Evolutionary conservation across 2,888 invertebrate species (phyloP), one percentile per base, ranked within the genome.

Genomic region (Lepidonotus clava): DNA sequence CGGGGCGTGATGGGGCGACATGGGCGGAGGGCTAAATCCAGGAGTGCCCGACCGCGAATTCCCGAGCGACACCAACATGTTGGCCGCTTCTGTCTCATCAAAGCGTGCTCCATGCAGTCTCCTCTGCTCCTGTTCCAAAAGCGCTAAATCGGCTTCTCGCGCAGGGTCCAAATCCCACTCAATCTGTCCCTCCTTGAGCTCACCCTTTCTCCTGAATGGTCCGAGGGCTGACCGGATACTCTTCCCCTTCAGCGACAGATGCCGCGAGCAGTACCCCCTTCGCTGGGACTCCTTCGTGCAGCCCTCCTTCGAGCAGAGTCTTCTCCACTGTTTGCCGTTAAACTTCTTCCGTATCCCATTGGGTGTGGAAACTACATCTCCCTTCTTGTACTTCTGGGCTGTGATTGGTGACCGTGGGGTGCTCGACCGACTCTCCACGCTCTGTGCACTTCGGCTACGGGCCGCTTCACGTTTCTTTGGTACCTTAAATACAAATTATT

Each of bases 241-340:
- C 91, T 95, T 96, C 66, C 98, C 98, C 93, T 98, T 97, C 92
- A 98, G 96, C 91, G 97, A 98, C 91, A 99, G 96, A 95, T 99
- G 99, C 84, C 99, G 95, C 34, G 99, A 99, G 94, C 99, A 99
- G 95, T 96, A 99, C 56, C 99, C 99, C 90, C 98, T 96, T 56
- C 99, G 95, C 95, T 99, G 99, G 92, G 99, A 99, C 96, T 99
- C 99, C 95, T 98, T 98, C 53, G 97, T 97, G 95, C 99, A 99
- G 86, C 97, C 97, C 92, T 98, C 97, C 94, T 97, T 97, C 87
- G 98, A 98, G 95, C 99, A 99, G 89, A 99, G 96, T 91, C 99
- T 96, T 89, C 99, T 96, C 99, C 99, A 99, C 94, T 99, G 99
- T 95, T 99, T 99, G 53, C 99, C 99, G 95, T 99, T 99, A 95